Base-by-base conservation (phyloP, 2,888 invertebrate genomes). In the Psylliodes chrysocephalus region DNA sequence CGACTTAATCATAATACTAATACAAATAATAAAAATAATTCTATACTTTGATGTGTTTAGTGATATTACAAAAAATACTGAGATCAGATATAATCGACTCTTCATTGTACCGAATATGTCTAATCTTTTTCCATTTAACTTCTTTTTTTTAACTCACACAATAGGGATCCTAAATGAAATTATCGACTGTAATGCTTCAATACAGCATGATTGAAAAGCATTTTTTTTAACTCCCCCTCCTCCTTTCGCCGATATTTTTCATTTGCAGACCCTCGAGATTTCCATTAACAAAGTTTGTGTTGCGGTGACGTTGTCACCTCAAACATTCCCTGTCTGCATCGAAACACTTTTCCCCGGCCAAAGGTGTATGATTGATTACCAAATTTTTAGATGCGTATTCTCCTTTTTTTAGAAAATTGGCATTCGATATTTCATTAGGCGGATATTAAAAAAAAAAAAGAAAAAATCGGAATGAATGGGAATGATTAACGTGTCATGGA, bases 401-500 rank as follows among this genome's bases (percentile, higher is more conserved):
- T 42, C 18, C 18, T 18, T 14, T 42, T 42, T 42, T 2, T 42
- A 4, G 2, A 6, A 22, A 22, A 42, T 42, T 42, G 42, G 17
- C 18, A 42, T 42, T 42, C 42, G 8, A 42, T 42, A 42, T 42
- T 42, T 42, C 42, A 42, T 38, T 38, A 33, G 33, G 10, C 10
- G 38, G 10, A 38, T 10, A 15, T 42, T 42, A 17, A 42, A 42
- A n/a, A n/a, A n/a, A n/a, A n/a, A n/a, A n/a, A n/a, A n/a, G n/a
- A n/a, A n/a, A n/a, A 42, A 42, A 42, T 42, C 18, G 18, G 42
- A 42, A 42, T 42, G 42, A 42, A 42, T 14, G 18, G 18, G 42
- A 42, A 42, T 42, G 42, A 42, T 42, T 42, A 42, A 42, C 42
- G 42, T 42, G 18, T 42, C 42, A 17, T 18, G 12, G 18, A 42